Conservation (phyloP, 2,113 vertebrate species). For the Xiphorhynchus elegans region DNA sequence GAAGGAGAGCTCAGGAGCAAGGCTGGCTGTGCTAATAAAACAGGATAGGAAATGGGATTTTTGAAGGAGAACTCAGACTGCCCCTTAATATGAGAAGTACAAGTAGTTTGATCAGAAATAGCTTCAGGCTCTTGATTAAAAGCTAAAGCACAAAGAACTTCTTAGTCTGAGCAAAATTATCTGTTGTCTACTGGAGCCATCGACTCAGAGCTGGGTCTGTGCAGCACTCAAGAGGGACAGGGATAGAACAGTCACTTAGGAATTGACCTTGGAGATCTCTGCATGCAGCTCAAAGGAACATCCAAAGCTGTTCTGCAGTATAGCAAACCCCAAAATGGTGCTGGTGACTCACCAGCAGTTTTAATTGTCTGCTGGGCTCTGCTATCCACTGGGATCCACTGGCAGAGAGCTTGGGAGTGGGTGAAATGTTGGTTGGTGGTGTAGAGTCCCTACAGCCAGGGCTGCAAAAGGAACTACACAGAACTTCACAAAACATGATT, state of each 20-base stretch:
- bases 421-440: fast-evolving
- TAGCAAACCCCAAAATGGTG: fast-evolving
- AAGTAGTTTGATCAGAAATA: slow-evolving; percentile 11
- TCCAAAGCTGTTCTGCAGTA: not conserved
- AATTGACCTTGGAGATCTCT: not conserved
- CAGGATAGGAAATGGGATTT: not conserved
- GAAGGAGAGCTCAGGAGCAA: not conserved
- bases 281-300: not conserved
- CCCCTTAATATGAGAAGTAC: not conserved
- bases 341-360: not conserved
- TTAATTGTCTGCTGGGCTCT: not conserved
- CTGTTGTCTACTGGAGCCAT: not conserved
- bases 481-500: not conserved
- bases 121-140: slow-evolving; percentile 18
- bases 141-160: slow-evolving; percentile 24
- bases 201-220: not conserved
- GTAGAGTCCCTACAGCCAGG: not conserved
- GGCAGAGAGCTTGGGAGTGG: not conserved
- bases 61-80: not conserved
- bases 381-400: fast-evolving
- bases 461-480: not conserved
- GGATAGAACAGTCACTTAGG: not conserved
- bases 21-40: not conserved
- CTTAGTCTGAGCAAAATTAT: slow-evolving; percentile 3
- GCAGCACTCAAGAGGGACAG: not conserved